These are phyloP conservation scores for Anoplopoma fimbria DNA, from an alignment of 2,113 vertebrate genomes.

Conservation along the genomic window DNA sequence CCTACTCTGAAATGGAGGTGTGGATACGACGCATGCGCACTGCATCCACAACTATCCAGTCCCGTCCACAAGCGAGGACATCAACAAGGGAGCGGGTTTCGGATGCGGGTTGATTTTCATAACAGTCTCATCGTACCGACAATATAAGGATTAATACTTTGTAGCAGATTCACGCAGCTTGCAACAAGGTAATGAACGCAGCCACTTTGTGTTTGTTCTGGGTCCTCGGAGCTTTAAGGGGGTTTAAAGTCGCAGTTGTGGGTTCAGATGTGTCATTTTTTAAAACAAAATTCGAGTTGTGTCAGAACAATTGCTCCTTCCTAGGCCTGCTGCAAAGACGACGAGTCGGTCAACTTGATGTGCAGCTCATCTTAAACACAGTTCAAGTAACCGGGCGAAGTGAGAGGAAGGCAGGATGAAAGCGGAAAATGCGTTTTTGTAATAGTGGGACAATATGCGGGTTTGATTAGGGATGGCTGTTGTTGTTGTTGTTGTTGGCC, in stretches of 20 bases:
- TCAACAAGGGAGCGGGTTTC: constrained; percentile 80
- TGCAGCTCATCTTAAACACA: background rate
- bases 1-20: constrained; percentile 84
- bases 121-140: constrained; percentile 59
- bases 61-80: constrained; percentile 80
- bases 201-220: background rate
- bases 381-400: constrained; percentile 6
- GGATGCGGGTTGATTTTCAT: constrained; percentile 70
- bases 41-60: constrained; percentile 76
- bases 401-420: background rate
- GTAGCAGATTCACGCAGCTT: constrained; percentile 27
- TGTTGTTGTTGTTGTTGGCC: constrained; percentile 54
- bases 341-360: background rate
- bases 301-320: constrained; percentile 60
- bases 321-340: constrained; percentile 34
- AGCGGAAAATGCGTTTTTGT: background rate
- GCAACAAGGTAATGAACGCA: constrained; percentile 66
- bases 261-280: constrained; percentile 44
- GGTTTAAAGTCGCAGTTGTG: constrained; percentile 32
- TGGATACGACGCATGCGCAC: constrained; percentile 87
- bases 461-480: constrained; percentile 34
- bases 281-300: constrained; percentile 71
- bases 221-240: background rate
- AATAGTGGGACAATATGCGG: constrained; percentile 9
- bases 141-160: constrained; percentile 42